Base-by-base conservation (phyloP, 2,888 invertebrate species). In the Belgica antarctica region DNA sequence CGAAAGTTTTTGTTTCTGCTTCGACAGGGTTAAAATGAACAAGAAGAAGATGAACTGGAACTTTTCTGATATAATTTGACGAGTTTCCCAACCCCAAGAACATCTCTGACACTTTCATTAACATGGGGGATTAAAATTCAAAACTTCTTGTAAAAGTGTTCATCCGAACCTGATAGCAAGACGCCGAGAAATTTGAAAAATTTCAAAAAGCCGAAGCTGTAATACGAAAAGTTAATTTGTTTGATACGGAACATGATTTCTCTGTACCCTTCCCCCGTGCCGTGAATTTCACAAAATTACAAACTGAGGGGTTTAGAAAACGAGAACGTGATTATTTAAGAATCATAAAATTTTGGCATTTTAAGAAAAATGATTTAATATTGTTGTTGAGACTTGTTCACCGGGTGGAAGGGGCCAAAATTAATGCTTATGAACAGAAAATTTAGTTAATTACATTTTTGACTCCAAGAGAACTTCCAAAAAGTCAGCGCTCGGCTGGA, bases 371-470 rank as follows among this genome's bases (percentile, higher is more conserved):
- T 41, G 41, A 41, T 41, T 41, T 41, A 52, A 52, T 19, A 17
- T 52, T 17, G 15, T 19, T 8, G 22, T 52, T 52, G 52, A n/a
- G n/a, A n/a, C n/a, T n/a, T n/a, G n/a, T n/a, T n/a, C n/a, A n/a
- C 5, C n/a, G 24, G 4, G 5, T 52, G 52, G 19, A 22, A 52
- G 2, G 19, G 17, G 19, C 15, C 12, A 15, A 52, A 22, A 52
- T n/a, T 52, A 52, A 46, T 3, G 24, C 5, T 52, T 52, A 19
- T 52, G 19, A 52, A 19, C 8, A 22, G 52, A 52, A 52, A 52
- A 52, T 52, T 52, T 52, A 22, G 52, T 52, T 52, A 52, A 52
- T 52, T 52, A 52, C 52, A 22, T 41, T 41, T 41, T 41, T n/a
- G 41, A 10, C 5, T n/a, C n/a, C 4, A 31, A 31, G 10, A 41